Evolutionary conservation across 2,888 invertebrate species (phyloP).

Genomic region (Spodoptera littoralis): DNA sequence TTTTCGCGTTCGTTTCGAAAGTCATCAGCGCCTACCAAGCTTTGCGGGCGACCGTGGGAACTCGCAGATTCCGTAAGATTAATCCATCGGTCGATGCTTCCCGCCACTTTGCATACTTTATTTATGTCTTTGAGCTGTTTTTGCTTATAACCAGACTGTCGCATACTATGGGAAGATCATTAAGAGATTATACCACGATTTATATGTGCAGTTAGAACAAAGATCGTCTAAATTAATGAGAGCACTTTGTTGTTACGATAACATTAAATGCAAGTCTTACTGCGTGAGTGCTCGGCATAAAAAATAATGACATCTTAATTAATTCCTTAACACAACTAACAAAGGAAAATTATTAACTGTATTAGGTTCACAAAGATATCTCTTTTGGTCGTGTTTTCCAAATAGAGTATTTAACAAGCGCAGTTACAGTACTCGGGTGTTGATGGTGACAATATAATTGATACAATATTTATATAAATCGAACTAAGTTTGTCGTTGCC

Average conservation of each 20-base stretch:
- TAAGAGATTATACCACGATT: conserved; percentile 38
- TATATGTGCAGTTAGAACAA: conserved; percentile 11
- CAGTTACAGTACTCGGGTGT: conserved; percentile 15
- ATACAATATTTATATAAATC: conserved; percentile 5
- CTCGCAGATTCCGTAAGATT: conserved; percentile 69
- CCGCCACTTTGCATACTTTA: conserved; percentile 70
- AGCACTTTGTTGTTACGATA: conserved; percentile 7
- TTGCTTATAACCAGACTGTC: conserved; percentile 50
- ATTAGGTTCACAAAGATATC: conserved; percentile 31
- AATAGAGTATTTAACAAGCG: conserved; percentile 9
- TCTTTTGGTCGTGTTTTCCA: conserved; percentile 19
- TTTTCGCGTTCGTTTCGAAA: conserved; percentile 49
- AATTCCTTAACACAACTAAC: conserved; percentile 13
- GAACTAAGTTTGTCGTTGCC: background rate
- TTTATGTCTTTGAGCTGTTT: conserved; percentile 65
- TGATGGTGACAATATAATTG: conserved; percentile 22
- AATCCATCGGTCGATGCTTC: conserved; percentile 71
- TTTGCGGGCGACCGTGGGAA: conserved; percentile 70
- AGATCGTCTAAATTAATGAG: conserved; percentile 23
- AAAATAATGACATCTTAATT: conserved; percentile 17
- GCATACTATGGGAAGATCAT: conserved; percentile 48
- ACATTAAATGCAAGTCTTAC: background rate
- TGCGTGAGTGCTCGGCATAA: conserved; percentile 8
- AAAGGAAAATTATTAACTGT: conserved; percentile 27
- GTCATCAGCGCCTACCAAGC: conserved; percentile 46